phyloP scores from a whole-genome alignment of 2,888 invertebrate species.

The Meganola albula region DNA sequence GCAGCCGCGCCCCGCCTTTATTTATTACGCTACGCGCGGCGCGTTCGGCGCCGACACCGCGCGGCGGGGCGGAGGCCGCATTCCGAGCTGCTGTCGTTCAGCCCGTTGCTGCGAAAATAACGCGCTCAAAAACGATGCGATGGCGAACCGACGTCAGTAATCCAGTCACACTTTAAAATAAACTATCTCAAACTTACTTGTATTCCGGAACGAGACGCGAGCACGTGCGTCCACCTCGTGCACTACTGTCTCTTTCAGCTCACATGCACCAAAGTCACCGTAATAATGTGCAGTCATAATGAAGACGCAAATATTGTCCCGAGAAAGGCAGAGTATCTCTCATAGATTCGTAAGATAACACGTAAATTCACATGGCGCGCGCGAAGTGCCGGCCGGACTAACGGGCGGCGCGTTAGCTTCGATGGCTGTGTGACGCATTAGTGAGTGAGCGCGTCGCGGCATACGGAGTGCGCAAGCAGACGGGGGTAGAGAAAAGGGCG shows the following conservation, averaged over 20 bases:
- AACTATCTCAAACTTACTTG: slow-evolving; percentile 66
- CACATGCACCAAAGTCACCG: slow-evolving; percentile 61
- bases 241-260: slow-evolving; percentile 43
- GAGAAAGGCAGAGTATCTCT: slow-evolving; percentile 23
- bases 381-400: slow-evolving; percentile 46
- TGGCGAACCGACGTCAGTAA: slow-evolving; percentile 42
- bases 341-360: slow-evolving; percentile 50
- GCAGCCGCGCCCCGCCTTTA: slow-evolving; percentile 76
- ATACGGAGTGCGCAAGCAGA: slow-evolving; percentile 61
- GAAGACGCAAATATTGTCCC: slow-evolving; percentile 18
- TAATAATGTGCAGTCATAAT: slow-evolving; percentile 34
- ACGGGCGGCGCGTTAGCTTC: slow-evolving; percentile 54
- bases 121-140: slow-evolving; percentile 46
- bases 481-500: slow-evolving; percentile 48
- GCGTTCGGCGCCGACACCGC: slow-evolving; percentile 58
- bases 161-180: slow-evolving; percentile 69
- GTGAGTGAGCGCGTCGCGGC: slow-evolving; percentile 74
- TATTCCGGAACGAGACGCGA: slow-evolving; percentile 42
- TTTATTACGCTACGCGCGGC: slow-evolving; percentile 75
- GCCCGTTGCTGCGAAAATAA: slow-evolving; percentile 63
- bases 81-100: slow-evolving; percentile 60
- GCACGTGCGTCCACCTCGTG: slow-evolving; percentile 64
- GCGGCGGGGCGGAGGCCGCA: slow-evolving; percentile 71
- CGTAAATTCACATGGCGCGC: slow-evolving; percentile 71
- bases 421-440: slow-evolving; percentile 72